Percentiles rank a stretch among this genome's conserved stretches.
Conservation (phyloP, 2,888 invertebrate species). For the Ecliptopera silaceata region DNA sequence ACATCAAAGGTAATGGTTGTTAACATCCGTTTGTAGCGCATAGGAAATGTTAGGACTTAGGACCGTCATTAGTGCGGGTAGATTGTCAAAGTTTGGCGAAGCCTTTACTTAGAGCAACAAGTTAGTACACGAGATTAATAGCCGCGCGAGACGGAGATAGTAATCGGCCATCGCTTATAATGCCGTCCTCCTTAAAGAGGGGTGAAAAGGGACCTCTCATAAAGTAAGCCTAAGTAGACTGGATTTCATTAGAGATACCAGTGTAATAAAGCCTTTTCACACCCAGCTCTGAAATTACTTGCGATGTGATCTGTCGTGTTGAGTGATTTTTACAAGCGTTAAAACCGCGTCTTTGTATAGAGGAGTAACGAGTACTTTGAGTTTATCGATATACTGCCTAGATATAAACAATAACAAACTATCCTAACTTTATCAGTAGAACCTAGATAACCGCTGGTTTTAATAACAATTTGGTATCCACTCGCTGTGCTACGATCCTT, state of each 20-base stretch:
- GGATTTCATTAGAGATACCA: background rate
- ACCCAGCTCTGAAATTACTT: background rate
- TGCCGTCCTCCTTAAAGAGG: background rate
- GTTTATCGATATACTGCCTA: no score
- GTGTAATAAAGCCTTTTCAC: background rate
- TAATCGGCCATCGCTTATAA: background rate
- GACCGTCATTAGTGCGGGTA: conserved; percentile 13
- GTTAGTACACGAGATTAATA: conserved; percentile 1
- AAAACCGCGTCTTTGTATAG: no score
- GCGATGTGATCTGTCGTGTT: background rate
- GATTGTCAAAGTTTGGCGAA: conserved; percentile 12
- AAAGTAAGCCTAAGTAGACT: background rate
- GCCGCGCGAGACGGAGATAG: background rate
- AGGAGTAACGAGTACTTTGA: no score
- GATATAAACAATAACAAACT: no score
- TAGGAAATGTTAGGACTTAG: conserved; percentile 6
- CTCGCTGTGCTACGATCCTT: conserved; percentile 11
- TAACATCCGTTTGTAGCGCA: conserved; percentile 2
- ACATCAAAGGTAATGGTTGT: conserved; percentile 10
- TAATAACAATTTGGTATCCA: background rate
- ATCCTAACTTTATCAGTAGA: background rate
- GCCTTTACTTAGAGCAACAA: conserved; percentile 19
- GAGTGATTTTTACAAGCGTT: no score
- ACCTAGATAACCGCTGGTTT: background rate
- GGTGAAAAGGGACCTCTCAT: background rate